phyloP scores from a whole-genome alignment of 2,888 invertebrate species.

The Uropetala carovei region DNA sequence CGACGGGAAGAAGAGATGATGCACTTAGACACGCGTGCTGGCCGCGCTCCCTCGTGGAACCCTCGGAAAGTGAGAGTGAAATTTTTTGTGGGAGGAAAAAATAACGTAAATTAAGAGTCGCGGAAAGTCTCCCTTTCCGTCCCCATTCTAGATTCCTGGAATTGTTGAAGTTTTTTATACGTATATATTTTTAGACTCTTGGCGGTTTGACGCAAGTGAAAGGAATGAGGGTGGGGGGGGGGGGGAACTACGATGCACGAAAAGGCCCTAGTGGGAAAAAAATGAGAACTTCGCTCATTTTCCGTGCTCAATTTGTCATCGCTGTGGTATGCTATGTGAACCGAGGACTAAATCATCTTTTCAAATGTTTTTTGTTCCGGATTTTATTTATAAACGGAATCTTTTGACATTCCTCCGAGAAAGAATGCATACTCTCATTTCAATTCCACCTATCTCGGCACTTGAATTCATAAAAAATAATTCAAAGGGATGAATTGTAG shows the following conservation, averaged over 20 bases:
- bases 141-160: neutral
- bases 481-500: no score
- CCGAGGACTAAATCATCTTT: neutral
- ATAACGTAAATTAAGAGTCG: neutral
- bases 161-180: neutral
- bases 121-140: neutral
- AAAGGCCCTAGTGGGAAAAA: neutral
- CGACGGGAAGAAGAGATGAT: neutral
- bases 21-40: slow-evolving; percentile 44
- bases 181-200: neutral
- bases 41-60: neutral
- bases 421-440: neutral
- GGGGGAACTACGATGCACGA: neutral
- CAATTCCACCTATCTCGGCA: no score
- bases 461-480: no score
- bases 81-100: neutral
- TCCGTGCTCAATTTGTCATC: neutral
- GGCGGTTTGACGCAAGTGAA: neutral
- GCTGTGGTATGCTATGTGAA: neutral
- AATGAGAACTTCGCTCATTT: neutral
- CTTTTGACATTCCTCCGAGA: neutral
- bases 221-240: neutral
- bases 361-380: neutral
- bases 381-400: neutral
- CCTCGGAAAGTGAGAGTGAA: slow-evolving; percentile 33